Conservation (phyloP, 2,797 vertebrate species). For the Urosaurus nigricauda region DNA sequence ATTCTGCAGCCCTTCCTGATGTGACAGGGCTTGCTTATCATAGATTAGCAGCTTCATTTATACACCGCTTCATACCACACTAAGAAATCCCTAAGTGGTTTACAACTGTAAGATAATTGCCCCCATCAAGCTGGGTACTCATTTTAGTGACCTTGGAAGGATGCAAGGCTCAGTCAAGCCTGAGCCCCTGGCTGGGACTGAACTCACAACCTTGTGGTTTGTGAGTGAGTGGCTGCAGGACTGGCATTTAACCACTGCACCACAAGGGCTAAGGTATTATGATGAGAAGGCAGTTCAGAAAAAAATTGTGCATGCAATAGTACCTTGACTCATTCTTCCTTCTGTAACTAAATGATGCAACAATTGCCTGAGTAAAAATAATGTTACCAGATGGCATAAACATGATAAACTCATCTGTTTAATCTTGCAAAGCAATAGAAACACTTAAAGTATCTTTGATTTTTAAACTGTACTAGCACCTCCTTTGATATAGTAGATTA, state of each 20-base stretch:
- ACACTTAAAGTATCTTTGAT: slow-evolving; percentile 11
- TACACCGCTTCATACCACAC: too few relatives aligned
- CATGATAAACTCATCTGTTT: not conserved
- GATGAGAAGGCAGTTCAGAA: not conserved
- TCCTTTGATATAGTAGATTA: slow-evolving; percentile 14
- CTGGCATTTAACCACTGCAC: too few relatives aligned
- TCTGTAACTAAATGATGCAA: not conserved
- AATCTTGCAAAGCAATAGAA: not conserved
- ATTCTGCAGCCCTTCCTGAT: not conserved
- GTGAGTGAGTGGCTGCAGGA: too few relatives aligned
- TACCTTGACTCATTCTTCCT: not conserved
- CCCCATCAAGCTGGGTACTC: too few relatives aligned
- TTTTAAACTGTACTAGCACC: not conserved
- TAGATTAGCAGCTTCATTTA: too few relatives aligned
- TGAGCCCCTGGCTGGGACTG: too few relatives aligned
- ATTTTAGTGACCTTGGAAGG: too few relatives aligned
- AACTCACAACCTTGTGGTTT: too few relatives aligned
- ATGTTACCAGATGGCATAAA: slow-evolving; percentile 2
- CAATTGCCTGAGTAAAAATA: not conserved
- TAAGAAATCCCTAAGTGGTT: too few relatives aligned
- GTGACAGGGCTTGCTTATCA: not conserved
- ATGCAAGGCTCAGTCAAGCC: too few relatives aligned
- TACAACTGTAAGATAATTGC: too few relatives aligned
- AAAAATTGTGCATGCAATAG: not conserved
- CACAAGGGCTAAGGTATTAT: not conserved